A percentile compares a stretch with the other conserved stretches of the same genome.
Evolutionary conservation across 2,113 vertebrate species (phyloP).

Genomic region (Hippoglossus stenolepis): DNA sequence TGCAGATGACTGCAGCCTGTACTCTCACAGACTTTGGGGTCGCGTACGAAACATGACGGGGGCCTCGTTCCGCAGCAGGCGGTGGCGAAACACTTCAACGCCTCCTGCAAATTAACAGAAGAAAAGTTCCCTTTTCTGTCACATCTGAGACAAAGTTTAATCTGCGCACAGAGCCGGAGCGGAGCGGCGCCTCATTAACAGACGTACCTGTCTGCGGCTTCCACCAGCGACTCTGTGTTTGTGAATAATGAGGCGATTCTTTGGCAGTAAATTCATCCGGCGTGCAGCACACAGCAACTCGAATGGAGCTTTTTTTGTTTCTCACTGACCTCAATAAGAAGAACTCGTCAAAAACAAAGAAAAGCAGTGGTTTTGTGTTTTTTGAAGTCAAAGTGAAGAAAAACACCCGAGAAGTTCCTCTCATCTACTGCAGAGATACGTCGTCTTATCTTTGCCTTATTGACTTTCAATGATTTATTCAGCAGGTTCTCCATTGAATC

Average conservation of each 20-base stretch:
- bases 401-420: no score
- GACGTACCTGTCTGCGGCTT: slow-evolving; percentile 39
- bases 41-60: background rate
- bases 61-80: background rate
- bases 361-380: no score
- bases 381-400: no score
- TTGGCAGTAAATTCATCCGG: slow-evolving; percentile 43
- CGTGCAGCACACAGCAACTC: slow-evolving; percentile 43
- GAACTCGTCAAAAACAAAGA: no score
- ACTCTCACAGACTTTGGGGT: no score
- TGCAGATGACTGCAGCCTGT: background rate
- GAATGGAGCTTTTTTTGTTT: slow-evolving; percentile 23
- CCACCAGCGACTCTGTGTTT: slow-evolving; percentile 8
- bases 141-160: background rate
- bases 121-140: background rate
- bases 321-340: background rate
- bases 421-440: no score
- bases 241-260: slow-evolving; percentile 60
- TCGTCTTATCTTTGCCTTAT: background rate
- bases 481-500: background rate
- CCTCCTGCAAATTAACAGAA: no score
- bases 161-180: background rate
- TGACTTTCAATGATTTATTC: background rate
- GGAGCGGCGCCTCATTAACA: slow-evolving; percentile 49
- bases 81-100: background rate